phyloP scores from a whole-genome alignment of 2,797 vertebrate genomes.

The Synanceia verrucosa region DNA sequence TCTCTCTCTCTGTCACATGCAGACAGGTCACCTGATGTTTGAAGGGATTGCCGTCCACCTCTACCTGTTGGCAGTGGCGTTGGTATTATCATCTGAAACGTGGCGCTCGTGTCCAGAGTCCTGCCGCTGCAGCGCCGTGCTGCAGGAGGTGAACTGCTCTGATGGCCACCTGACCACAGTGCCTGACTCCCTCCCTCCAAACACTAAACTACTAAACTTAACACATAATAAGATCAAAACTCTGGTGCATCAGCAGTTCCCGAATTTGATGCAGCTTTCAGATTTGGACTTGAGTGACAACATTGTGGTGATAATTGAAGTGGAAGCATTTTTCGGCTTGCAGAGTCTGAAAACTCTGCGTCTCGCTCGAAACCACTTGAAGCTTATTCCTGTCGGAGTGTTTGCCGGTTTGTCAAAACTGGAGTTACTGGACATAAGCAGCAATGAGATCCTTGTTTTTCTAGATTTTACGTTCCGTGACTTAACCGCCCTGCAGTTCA shows the following conservation, averaged over 20 bases:
- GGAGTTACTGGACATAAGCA: conserved; percentile 84
- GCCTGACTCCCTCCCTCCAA: conserved; percentile 76
- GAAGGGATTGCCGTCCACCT: conserved; percentile 61
- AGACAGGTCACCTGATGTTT: conserved; percentile 80
- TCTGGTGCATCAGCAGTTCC: conserved; percentile 82
- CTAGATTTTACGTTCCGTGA: conserved; percentile 87
- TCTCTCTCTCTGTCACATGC: conserved; percentile 29
- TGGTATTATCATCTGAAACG: conserved; percentile 54
- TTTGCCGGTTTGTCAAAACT: conserved; percentile 83
- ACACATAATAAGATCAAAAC: conserved; percentile 84
- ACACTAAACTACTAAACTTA: conserved; percentile 81
- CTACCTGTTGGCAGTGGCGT: conserved; percentile 67
- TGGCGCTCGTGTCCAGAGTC: conserved; percentile 74
- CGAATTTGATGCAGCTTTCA: conserved; percentile 73
- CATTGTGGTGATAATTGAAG: conserved; percentile 73
- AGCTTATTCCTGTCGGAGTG: conserved; percentile 83
- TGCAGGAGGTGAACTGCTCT: conserved; percentile 83
- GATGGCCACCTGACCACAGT: conserved; percentile 73
- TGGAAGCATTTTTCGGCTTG: conserved; percentile 84
- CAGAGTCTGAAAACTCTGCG: conserved; percentile 78
- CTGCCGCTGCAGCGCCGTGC: conserved; percentile 81
- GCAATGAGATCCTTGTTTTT: conserved; percentile 88
- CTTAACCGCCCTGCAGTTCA: conserved; percentile 76
- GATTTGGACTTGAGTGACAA: conserved; percentile 89
- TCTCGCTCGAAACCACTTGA: conserved; percentile 84